phyloP scores from a whole-genome alignment of 2,888 invertebrate species.

The Tetramorium bicarinatum region DNA sequence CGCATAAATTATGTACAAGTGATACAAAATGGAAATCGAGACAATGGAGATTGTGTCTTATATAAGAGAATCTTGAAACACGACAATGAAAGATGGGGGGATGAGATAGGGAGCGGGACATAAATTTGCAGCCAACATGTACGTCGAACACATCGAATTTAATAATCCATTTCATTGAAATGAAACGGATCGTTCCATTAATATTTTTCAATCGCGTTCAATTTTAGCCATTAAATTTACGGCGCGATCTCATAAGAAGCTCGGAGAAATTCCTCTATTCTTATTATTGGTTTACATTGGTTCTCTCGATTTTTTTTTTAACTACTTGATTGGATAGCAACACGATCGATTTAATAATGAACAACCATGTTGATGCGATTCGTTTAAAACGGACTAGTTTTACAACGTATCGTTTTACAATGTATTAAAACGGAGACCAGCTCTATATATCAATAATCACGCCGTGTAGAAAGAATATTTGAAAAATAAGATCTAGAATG shows the following conservation, averaged over 20 bases:
- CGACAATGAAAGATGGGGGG: not conserved
- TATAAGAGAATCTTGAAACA: too few relatives aligned
- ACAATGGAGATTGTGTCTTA: too few relatives aligned
- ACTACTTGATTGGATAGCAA: not conserved
- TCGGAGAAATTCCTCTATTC: not conserved
- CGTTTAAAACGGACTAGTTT: not conserved
- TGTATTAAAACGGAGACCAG: not conserved
- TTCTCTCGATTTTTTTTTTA: not conserved
- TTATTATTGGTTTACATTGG: not conserved
- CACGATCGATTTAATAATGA: not conserved
- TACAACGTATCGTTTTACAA: not conserved
- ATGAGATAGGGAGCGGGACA: not conserved
- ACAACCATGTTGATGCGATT: not conserved
- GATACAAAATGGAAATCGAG: too few relatives aligned
- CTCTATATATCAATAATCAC: not conserved
- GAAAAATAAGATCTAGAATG: constrained; percentile 17
- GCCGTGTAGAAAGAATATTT: not conserved
- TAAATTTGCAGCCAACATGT: not conserved
- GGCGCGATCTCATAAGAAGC: not conserved
- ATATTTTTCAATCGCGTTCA: not conserved
- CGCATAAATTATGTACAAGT: too few relatives aligned
- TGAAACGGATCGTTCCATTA: not conserved
- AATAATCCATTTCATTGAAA: not conserved
- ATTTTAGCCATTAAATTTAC: constrained; percentile 1
- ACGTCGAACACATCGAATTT: not conserved